A percentile compares a stretch with the other conserved stretches of the same genome.
Evolutionary conservation across 2,797 vertebrate species (phyloP).

Genomic region (Parotocinclus haroldoi): DNA sequence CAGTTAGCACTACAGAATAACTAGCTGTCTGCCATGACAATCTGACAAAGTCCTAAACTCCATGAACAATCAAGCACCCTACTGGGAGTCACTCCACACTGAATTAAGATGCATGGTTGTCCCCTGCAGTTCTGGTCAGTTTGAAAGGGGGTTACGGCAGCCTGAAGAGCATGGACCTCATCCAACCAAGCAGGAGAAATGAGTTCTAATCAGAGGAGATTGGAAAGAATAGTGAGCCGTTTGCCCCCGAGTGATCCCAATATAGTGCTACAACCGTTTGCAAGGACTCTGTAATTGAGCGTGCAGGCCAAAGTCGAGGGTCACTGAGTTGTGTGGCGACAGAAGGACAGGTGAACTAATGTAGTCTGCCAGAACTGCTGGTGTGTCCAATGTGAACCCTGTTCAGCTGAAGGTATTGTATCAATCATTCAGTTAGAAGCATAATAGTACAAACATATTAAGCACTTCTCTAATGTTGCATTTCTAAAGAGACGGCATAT

Average conservation of each 20-base stretch:
- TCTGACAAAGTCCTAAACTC: background rate
- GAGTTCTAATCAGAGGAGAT: conserved; percentile 38
- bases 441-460: too few species aligned
- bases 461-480: too few species aligned
- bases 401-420: conserved; percentile 8
- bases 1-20: background rate
- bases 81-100: background rate
- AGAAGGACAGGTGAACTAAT: conserved; percentile 41
- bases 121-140: too few species aligned
- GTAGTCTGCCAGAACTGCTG: conserved; percentile 37
- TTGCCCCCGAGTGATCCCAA: conserved; percentile 46
- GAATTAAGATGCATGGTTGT: conserved; percentile 22
- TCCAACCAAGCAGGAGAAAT: conserved; percentile 41
- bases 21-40: too few species aligned
- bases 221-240: conserved; percentile 43
- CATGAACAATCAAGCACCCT: background rate
- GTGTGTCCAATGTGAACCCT: conserved; percentile 13
- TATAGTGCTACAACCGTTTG: conserved; percentile 37
- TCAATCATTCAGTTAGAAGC: too few species aligned
- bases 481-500: too few species aligned
- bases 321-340: conserved; percentile 3
- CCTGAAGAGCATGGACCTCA: too few species aligned
- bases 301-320: conserved; percentile 28
- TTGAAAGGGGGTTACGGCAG: too few species aligned
- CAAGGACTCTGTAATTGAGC: conserved; percentile 50